Evolutionary conservation across 1,140 invertebrate genomes (phyloP), one percentile per base, ranked within the genome.

Genomic region (Littorina saxatilis): DNA sequence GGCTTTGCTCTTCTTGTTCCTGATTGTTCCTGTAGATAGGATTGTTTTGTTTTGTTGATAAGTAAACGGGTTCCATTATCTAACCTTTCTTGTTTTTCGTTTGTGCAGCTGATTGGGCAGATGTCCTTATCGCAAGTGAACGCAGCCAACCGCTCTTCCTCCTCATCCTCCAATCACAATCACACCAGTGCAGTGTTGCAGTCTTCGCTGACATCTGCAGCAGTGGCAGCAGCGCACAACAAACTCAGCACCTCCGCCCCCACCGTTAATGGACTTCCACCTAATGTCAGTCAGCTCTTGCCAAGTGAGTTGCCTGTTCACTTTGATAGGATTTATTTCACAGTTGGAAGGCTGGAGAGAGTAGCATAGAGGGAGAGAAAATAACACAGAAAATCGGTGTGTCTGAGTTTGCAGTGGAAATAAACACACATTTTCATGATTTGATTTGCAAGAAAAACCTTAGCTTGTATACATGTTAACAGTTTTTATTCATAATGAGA

Each of bases 261-360:
- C 47, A 82, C 84, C 61, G 83, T 86, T 50, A 87, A 88, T 81
- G 87, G 86, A 80, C 87, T 88, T 83, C 90, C 84, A 66, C 87
- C 91, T 73, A 88, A 89, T 86, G 88, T 91, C 81, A 88, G 88
- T 83, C 86, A 92, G 80, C 82, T 91, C 61, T 80, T 92, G 63
- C 90, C 91, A 82, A 91, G 91, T 91, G 15, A 77, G 39, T 77
- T n/a, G n/a, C n/a, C n/a, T n/a, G n/a, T n/a, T n/a, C n/a, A n/a
- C n/a, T n/a, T n/a, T n/a, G n/a, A n/a, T n/a, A n/a, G n/a, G n/a
- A n/a, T n/a, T n/a, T n/a, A n/a, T n/a, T n/a, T n/a, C n/a, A n/a
- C n/a, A n/a, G n/a, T n/a, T n/a, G n/a, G n/a, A n/a, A n/a, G n/a
- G n/a, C n/a, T n/a, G n/a, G n/a, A n/a, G n/a, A n/a, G n/a, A n/a